phyloP scores from a whole-genome alignment of 2,113 vertebrate species.

The Heliornis fulica region DNA sequence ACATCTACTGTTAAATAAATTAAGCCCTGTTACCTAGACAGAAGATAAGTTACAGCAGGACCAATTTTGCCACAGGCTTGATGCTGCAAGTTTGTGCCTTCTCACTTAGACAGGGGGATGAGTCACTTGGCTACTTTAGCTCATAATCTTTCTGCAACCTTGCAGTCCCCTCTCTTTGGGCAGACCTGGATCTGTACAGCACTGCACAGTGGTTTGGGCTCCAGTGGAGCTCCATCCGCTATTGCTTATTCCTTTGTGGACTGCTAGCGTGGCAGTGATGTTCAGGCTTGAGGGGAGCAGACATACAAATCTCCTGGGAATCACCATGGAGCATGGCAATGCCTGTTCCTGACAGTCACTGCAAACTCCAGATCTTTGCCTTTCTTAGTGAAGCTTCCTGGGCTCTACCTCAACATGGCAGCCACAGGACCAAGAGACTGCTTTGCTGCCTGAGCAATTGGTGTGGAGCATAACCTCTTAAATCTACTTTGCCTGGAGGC shows the following conservation, averaged over 20 bases:
- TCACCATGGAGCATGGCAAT: not conserved
- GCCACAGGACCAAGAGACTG: not conserved
- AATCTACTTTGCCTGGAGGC: not conserved
- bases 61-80: not conserved
- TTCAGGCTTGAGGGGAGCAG: not conserved
- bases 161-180: not conserved
- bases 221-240: not conserved
- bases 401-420: not conserved
- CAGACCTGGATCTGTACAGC: not conserved
- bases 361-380: not conserved
- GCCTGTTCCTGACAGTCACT: not conserved
- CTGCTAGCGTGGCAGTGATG: not conserved
- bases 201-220: not conserved
- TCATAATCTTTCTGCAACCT: fast-evolving
- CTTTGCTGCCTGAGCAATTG: not conserved
- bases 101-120: not conserved
- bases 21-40: not conserved
- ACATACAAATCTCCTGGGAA: not conserved
- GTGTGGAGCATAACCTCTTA: not conserved
- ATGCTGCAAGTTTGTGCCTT: not conserved
- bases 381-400: not conserved
- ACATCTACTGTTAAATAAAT: not conserved
- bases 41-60: not conserved
- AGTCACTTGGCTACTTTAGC: not conserved
- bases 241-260: not conserved